Evolutionary conservation across 1,140 invertebrate genomes (phyloP), one percentile per base, ranked within the genome.

Genomic region (Leptinotarsa defecta): DNA sequence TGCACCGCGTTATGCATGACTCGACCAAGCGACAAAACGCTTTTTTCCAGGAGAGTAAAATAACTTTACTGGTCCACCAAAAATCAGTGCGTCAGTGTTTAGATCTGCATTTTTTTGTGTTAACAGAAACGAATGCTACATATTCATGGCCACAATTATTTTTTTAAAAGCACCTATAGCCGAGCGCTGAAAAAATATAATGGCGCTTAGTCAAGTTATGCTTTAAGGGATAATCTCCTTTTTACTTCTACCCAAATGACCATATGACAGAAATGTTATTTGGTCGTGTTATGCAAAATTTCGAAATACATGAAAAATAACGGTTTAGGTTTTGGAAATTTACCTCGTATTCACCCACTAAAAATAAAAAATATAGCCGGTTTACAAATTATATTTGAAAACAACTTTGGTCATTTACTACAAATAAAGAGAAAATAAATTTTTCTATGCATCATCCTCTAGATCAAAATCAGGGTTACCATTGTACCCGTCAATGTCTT

Each of bases 171-270:
- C 49, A 52, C 49, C 49, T 15, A 52, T n/a, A 52, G 13, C 13
- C 49, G 49, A n/a, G 49, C 49, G 49, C 49, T 52, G 49, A 52
- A 52, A 52, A 52, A 52, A 15, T 52, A 13, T 13, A 52, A 52
- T 52, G 49, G 49, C 49, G 49, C 49, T 52, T 52, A n/a, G 49
- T 52, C 49, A 52, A 52, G 49, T 52, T 52, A 52, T 52, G 49
- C 49, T 52, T 52, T n/a, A 13, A n/a, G 49, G 49, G 49, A 52
- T 52, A 52, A 52, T 52, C 13, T 52, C 13, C 49, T 52, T n/a
- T 52, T 17, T 52, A 52, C 49, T 52, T n/a, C n/a, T 52, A 52
- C 13, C 49, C n/a, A n/a, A 52, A 52, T 52, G 49, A 52, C 49
- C 49, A 52, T 52, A 52, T 52, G 49, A 52, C 49, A 52, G 13